Evolutionary conservation across 2,888 invertebrate species (phyloP).

Genomic region (Zhengitettix transpicula): DNA sequence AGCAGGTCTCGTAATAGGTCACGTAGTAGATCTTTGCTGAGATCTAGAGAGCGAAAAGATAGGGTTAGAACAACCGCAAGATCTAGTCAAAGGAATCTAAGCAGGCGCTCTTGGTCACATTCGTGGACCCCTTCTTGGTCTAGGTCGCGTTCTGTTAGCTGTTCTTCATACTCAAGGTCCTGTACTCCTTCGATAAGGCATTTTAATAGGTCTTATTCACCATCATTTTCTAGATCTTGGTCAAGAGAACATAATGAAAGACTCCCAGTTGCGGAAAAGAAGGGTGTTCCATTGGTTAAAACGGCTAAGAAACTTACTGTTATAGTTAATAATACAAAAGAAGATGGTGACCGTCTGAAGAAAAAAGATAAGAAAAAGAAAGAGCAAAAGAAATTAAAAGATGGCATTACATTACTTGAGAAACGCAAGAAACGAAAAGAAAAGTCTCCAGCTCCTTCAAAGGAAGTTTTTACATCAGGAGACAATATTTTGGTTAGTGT

Average conservation of each 20-base stretch:
- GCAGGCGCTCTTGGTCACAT: conserved; percentile 8
- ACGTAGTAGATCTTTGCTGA: conserved; percentile 19
- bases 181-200: conserved; percentile 6
- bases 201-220: conserved; percentile 13
- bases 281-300: conserved; percentile 3
- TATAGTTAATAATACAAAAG: conserved; percentile 37
- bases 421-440: conserved; percentile 18
- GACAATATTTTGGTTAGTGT: conserved; percentile 87
- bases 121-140: conserved; percentile 40
- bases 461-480: conserved; percentile 84
- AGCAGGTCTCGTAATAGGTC: conserved; percentile 21
- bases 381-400: conserved; percentile 26
- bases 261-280: conserved; percentile 7
- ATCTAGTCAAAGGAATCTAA: conserved; percentile 1
- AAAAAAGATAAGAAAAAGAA: conserved; percentile 17
- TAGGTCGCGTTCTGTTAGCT: conserved; percentile 24
- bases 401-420: conserved; percentile 10
- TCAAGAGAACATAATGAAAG: conserved; percentile 13
- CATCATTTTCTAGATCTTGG: conserved; percentile 15
- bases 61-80: conserved; percentile 14
- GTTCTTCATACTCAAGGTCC: conserved; percentile 9
- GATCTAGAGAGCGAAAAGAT: conserved; percentile 17
- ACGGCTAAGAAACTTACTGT: conserved; percentile 38
- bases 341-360: conserved; percentile 23
- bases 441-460: conserved; percentile 48